These are phyloP conservation scores for Apomyelois bistriatella DNA, from an alignment of 2,888 invertebrate species.

Conservation along the genomic window DNA sequence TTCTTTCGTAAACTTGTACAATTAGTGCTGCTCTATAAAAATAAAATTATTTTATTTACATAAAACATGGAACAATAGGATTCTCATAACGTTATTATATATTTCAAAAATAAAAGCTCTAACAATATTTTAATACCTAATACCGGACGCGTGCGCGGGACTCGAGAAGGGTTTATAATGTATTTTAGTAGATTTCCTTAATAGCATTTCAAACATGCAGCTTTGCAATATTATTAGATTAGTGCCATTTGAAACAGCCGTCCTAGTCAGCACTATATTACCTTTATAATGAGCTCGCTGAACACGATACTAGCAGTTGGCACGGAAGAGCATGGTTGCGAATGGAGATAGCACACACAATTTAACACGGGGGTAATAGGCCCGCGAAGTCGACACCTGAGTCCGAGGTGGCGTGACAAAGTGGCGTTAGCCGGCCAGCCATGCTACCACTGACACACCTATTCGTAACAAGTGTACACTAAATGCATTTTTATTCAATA, in stretches of 20 bases:
- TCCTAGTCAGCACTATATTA: background rate
- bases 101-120: no score
- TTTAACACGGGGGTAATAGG: constrained; percentile 55
- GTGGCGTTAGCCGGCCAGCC: constrained; percentile 48
- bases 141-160: no score
- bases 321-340: constrained; percentile 7
- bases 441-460: constrained; percentile 33
- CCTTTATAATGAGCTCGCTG: constrained; percentile 1
- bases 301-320: constrained; percentile 1
- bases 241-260: background rate
- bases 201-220: background rate
- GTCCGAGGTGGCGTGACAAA: constrained; percentile 56
- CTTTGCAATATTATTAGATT: background rate
- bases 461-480: constrained; percentile 52
- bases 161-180: no score
- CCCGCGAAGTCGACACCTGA: constrained; percentile 37
- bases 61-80: no score
- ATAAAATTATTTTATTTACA: no score
- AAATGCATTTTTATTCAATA: constrained; percentile 35
- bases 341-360: constrained; percentile 65
- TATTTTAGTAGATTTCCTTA: background rate
- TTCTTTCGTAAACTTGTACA: background rate
- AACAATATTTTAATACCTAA: no score
- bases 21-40: no score
- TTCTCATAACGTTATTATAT: no score